Conservation (phyloP, 1,140 invertebrate species). For the Augochlora pura region DNA sequence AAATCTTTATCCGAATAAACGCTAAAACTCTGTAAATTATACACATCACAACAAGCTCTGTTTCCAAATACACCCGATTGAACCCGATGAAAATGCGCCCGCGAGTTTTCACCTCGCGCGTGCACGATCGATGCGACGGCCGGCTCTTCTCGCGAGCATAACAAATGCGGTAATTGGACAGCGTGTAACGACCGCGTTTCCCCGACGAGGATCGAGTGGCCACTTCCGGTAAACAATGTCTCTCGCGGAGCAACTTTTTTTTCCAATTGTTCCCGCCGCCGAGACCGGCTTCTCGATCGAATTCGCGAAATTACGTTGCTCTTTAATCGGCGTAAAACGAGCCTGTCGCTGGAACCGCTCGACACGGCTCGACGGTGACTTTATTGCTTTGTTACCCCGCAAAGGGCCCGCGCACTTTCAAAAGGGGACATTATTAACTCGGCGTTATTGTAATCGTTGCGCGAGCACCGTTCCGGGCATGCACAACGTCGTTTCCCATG, state of each 20-base stretch:
- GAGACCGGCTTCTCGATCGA: neutral
- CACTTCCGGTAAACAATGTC: neutral
- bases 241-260: neutral
- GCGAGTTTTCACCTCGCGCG: too few relatives aligned
- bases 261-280: conserved; percentile 6
- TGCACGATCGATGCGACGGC: neutral
- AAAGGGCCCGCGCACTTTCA: neutral
- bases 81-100: neutral
- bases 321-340: neutral
- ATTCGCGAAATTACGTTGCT: conserved; percentile 2
- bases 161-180: neutral
- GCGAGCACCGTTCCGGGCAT: too few relatives aligned
- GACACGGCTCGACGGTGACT: neutral
- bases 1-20: too few relatives aligned
- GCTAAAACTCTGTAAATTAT: neutral
- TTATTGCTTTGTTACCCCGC: neutral
- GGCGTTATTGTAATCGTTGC: neutral
- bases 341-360: neutral
- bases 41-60: neutral
- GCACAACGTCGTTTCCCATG: neutral
- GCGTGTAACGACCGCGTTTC: too few relatives aligned
- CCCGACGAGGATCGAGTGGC: neutral
- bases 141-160: neutral
- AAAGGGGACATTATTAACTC: neutral
- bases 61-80: neutral